These are phyloP conservation scores for Lasioglossum albipes DNA, from an alignment of 1,140 invertebrate genomes.

Conservation along the genomic window DNA sequence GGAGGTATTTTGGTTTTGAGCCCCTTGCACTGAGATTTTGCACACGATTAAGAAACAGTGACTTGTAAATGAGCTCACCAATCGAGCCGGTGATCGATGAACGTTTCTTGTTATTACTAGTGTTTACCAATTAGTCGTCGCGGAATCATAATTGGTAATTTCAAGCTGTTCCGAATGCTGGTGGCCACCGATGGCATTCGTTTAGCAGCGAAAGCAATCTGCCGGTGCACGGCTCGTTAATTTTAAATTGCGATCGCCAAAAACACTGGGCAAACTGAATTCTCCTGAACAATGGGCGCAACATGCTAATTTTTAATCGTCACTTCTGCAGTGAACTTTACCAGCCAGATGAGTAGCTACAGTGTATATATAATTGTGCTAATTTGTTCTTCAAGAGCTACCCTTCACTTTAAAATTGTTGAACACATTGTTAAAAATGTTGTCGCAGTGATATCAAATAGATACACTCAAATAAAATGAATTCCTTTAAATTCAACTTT, in stretches of 20 bases:
- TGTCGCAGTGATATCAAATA: no score
- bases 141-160: conserved; percentile 63
- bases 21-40: no score
- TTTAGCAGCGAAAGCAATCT: conserved; percentile 15
- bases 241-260: conserved; percentile 39
- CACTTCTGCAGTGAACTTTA: background rate
- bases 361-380: no score
- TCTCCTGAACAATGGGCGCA: background rate
- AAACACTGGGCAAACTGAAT: conserved; percentile 4
- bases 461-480: no score
- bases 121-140: conserved; percentile 60
- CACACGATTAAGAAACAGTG: no score
- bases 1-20: no score
- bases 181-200: conserved; percentile 11
- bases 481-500: no score
- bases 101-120: conserved; percentile 54
- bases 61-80: no score
- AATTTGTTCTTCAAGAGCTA: no score
- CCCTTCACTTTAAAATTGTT: no score
- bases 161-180: conserved; percentile 15
- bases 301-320: background rate
- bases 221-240: conserved; percentile 24
- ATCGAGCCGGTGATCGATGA: conserved; percentile 41
- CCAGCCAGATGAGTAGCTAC: no score
- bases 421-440: no score